Evolutionary conservation across 2,797 vertebrate genomes (phyloP), one percentile per base, ranked within the genome.

Genomic region (Remorina albescens): DNA sequence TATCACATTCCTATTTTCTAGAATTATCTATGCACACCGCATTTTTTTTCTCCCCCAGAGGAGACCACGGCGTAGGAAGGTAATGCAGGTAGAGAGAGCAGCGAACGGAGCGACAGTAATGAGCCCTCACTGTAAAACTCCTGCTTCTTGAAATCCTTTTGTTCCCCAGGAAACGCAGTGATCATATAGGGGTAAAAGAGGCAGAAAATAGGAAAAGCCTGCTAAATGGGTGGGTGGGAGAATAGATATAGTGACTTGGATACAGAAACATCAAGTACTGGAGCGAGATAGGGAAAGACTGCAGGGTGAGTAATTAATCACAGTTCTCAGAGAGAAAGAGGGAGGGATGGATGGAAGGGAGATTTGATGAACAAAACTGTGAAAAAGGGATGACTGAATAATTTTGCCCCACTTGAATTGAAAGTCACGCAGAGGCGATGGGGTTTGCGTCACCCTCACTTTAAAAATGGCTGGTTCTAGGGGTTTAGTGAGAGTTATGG

Each of bases 1-100:
- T 83, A 89, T 91, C 65, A 74, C 81, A 68, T 90, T 85, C 84
- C 88, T 92, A 85, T 80, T 76, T 82, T 78, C 82, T 60, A 76
- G 85, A 82, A 82, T 83, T 83, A 90, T 87, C 89, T 71, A 78
- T 69, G 76, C 77, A 80, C 71, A 68, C 72, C 60, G 72, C 50
- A 42, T 51, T 67, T 80, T 73, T 57, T 19, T 12, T 1, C 16
- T 28, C 6, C 61, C 80, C 83, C 70, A 70, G 54, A 82, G 81
- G 76, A 80, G 65, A 65, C 62, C 81, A 90, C 82, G 85, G 88
- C 80, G 85, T 89, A 83, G 82, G 71, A 82, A 34, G 56, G 56
- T 37, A 34, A 58, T 71, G 78, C 69, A 79, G 72, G 75, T 70
- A 79, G 82, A 85, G 70, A 76, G 49, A 39, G 49, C 56, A 69